Percentiles rank a stretch among this genome's conserved stretches.
These are phyloP conservation scores for Bombyx mori DNA, from an alignment of 1,140 invertebrate species.

Conservation along the genomic window ASM3026992v2 NC_085116.1:6469001-6469500, in stretches of 20 bases:
- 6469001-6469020: slow-evolving; percentile 31
- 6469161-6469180: slow-evolving; percentile 65
- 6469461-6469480: slow-evolving; percentile 50
- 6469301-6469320: slow-evolving; percentile 56
- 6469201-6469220: slow-evolving; percentile 45
- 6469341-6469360: slow-evolving; percentile 65
- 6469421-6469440: slow-evolving; percentile 33
- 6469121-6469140: slow-evolving; percentile 32
- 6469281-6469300: slow-evolving; percentile 60
- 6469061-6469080: slow-evolving; percentile 42
- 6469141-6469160: slow-evolving; percentile 56
- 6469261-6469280: slow-evolving; percentile 39
- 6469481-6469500: slow-evolving; percentile 56
- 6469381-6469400: slow-evolving; percentile 10
- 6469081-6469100: slow-evolving; percentile 43
- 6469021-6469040: slow-evolving; percentile 31
- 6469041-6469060: slow-evolving; percentile 62
- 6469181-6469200: slow-evolving; percentile 29
- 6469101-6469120: slow-evolving; percentile 51
- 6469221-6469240: slow-evolving; percentile 65
- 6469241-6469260: slow-evolving; percentile 54
- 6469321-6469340: slow-evolving; percentile 49
- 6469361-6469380: slow-evolving; percentile 29
- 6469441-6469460: slow-evolving; percentile 27
- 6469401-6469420: slow-evolving; percentile 31